Base-by-base conservation (phyloP, 1,140 invertebrate genomes). In the Tribolium madens region DNA sequence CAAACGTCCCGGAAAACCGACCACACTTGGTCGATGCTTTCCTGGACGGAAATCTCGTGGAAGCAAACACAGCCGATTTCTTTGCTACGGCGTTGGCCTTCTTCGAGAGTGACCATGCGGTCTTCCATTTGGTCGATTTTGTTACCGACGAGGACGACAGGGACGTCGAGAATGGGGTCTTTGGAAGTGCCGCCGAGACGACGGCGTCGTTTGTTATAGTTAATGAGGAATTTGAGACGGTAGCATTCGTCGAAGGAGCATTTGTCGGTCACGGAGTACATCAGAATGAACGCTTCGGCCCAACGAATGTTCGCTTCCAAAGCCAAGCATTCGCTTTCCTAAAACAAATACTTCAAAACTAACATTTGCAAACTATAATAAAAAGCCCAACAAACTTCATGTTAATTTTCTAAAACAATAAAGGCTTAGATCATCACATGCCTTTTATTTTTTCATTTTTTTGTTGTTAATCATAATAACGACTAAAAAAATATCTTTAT, bases 241-340 rank as follows among this genome's bases (percentile, higher is more conserved):
- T 93, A 93, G 82, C 93, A 94, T 83, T 95, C 93, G 83, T 96
- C 93, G 84, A 96, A 96, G 18, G 93, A 95, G 79, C 92, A 92
- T 78, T 93, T 93, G 83, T 95, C 93, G 2, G 93, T 94, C 1
- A 96, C 92, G 0, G 94, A 93, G 83, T 95, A 96, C 85, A 96
- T 93, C 1, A 96, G 87, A 36, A 96, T 90, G 83, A 96, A 96
- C 3, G 93, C 94, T 83, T 96, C 94, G 12, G 93, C 94, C 90
- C 94, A 95, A 33, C 93, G 87, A 31, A 95, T 93, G 81, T 95
- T 93, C 9, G 91, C 90, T 84, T 96, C 94, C 78, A 93, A 83
- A 17, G 89, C 90, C 13, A 91, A 85, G 57, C 90, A 90, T 85
- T 93, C 91, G 78, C 87, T 89, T 87, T 93, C 91, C 91, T 92